Base-by-base conservation (phyloP, 2,888 invertebrate genomes). In the Oegoconia quadripuncta region DNA sequence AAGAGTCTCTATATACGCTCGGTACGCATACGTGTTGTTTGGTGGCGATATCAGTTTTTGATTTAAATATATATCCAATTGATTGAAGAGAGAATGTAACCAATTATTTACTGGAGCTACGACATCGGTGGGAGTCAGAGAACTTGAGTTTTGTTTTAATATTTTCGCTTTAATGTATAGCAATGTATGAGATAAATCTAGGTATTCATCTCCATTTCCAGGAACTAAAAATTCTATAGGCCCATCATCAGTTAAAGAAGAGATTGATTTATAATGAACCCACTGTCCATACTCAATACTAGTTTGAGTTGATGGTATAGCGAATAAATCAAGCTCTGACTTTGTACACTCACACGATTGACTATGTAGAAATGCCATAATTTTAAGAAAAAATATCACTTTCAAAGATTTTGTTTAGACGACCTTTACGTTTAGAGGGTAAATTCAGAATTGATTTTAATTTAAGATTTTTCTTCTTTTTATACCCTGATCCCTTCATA, bases 21-120 rank as follows among this genome's bases (percentile, higher is more conserved):
- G 47, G 33, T 52, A 52, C 9, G 38, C 48, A 34, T 53, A 52
- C 12, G 50, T 44, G 36, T 53, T 58, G 32, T 56, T 56, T 26
- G 55, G 59, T 12, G 53, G 55, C 15, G 57, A 55, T 5, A 60
- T 34, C 23, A 60, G 49, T 48, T 59, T 56, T 42, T 56, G 55
- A 50, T 58, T 59, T 20, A 62, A 48, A 46, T 50, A 55, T 7
- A 55, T 34, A 40, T 55, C 47, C 14, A 52, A 15, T 29, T 53
- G 50, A 37, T 31, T 56, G 28, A 62, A 62, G 5, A 58, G 39
- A 17, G 57, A 55, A 37, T 58, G 54, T 22, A 54, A 11, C 59
- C 56, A 62, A 44, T 62, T 48, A 42, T 59, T 59, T 3, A 57
- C 42, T 3, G 59, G 59, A 9, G 54, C 55, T 14, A 59, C 48